Evolutionary conservation across 23 tunicate species (phyloP).

Genomic region (Ascidia mentula): DNA sequence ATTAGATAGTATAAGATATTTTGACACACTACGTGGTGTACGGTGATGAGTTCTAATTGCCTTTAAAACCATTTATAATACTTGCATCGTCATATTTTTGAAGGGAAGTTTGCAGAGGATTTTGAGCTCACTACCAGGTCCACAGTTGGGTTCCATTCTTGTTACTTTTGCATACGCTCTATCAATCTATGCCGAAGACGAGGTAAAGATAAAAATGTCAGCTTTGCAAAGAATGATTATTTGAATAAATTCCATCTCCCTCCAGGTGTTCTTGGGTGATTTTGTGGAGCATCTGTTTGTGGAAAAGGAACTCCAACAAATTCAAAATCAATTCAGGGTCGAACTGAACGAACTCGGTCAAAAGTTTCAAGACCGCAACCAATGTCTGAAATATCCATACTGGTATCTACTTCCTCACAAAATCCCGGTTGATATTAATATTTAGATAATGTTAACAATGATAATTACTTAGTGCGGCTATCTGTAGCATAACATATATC

Average conservation of each 20-base stretch:
- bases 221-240: no score
- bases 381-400: constrained; percentile 48
- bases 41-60: no score
- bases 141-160: constrained; percentile 13
- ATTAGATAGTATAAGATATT: no score
- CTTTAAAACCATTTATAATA: no score
- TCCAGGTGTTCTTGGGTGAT: constrained; percentile 65
- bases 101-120: constrained; percentile 41
- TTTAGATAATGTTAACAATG: neutral
- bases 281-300: constrained; percentile 41
- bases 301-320: constrained; percentile 18
- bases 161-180: constrained; percentile 43
- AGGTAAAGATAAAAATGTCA: constrained; percentile 17
- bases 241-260: neutral
- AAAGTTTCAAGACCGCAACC: constrained; percentile 54
- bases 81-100: no score
- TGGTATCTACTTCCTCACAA: constrained; percentile 50
- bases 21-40: no score
- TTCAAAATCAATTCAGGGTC: constrained; percentile 36
- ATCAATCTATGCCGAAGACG: constrained; percentile 49
- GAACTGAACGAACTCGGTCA: constrained; percentile 37
- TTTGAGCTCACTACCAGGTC: constrained; percentile 42
- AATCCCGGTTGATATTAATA: constrained; percentile 57
- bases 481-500: no score
- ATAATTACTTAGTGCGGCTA: no score